Evolutionary conservation across 2,888 invertebrate genomes (phyloP).

Genomic region (Xylota sylvarum): DNA sequence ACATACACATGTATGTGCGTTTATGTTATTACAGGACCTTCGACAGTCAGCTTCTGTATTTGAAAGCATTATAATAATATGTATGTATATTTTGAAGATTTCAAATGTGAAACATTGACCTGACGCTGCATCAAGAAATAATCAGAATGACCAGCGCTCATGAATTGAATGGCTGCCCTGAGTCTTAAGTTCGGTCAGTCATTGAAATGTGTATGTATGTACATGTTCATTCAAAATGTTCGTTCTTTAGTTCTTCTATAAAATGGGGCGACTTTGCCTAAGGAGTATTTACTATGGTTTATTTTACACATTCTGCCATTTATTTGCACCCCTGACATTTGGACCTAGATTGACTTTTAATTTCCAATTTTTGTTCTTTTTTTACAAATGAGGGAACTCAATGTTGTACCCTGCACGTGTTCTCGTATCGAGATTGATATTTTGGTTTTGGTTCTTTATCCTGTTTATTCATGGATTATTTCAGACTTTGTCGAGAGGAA

Average conservation of each 20-base stretch:
- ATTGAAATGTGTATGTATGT: neutral
- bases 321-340: slow-evolving; percentile 44
- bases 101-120: slow-evolving; percentile 5
- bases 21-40: neutral
- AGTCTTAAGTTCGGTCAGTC: neutral
- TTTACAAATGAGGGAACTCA: slow-evolving; percentile 3
- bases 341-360: slow-evolving; percentile 41
- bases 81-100: neutral
- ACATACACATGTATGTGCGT: neutral
- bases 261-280: slow-evolving; percentile 16
- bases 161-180: neutral
- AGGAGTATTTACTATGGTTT: slow-evolving; percentile 14
- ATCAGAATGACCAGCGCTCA: slow-evolving; percentile 8
- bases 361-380: slow-evolving; percentile 21
- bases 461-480: slow-evolving; percentile 17
- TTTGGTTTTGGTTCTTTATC: slow-evolving; percentile 17
- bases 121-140: neutral
- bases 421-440: slow-evolving; percentile 21
- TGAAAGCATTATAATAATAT: slow-evolving; percentile 1
- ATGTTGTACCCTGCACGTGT: slow-evolving; percentile 30
- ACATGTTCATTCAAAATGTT: neutral
- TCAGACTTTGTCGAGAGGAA: slow-evolving; percentile 25
- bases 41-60: neutral
- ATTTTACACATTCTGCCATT: slow-evolving; percentile 15
- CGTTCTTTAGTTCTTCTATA: neutral